Evolutionary conservation across 1,140 invertebrate genomes (phyloP).

Genomic region (Caenorhabditis tropicalis): DNA sequence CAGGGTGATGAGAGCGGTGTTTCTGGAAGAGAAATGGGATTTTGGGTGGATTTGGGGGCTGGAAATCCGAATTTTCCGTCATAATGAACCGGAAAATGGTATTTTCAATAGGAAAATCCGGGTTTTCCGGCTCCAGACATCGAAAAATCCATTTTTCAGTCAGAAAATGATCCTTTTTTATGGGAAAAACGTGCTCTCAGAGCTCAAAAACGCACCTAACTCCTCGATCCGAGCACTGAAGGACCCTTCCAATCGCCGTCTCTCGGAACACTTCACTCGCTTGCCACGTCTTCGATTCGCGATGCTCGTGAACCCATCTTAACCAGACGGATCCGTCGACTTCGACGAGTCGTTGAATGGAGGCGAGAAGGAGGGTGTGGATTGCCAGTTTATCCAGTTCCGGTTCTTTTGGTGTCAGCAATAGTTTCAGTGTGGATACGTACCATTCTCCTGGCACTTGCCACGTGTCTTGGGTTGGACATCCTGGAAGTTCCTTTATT

Average conservation of each 20-base stretch:
- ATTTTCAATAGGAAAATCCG: too few relatives aligned
- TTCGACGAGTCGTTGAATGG: slow-evolving; percentile 52
- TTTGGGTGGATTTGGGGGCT: too few relatives aligned
- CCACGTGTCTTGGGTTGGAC: neutral
- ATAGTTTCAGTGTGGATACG: neutral
- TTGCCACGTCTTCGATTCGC: slow-evolving; percentile 24
- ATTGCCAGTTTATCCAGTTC: slow-evolving; percentile 40
- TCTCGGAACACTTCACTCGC: slow-evolving; percentile 33
- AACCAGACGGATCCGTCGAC: slow-evolving; percentile 54
- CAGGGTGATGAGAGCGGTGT: slow-evolving; percentile 46
- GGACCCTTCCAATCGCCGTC: neutral
- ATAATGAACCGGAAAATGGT: too few relatives aligned
- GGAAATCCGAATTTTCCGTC: too few relatives aligned
- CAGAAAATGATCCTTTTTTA: too few relatives aligned
- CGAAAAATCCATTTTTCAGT: too few relatives aligned
- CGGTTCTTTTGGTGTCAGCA: slow-evolving; percentile 11
- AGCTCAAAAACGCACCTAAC: slow-evolving; percentile 4
- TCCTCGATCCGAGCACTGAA: slow-evolving; percentile 10
- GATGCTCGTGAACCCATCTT: slow-evolving; percentile 39
- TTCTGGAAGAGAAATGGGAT: slow-evolving; percentile 13
- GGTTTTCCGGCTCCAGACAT: too few relatives aligned
- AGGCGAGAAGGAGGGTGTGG: slow-evolving; percentile 51
- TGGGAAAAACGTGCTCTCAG: neutral
- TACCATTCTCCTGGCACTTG: slow-evolving; percentile 18
- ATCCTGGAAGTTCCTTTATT: too few relatives aligned